phyloP scores from a whole-genome alignment of 1,140 invertebrate genomes.

The Mercenaria mercenaria region DNA sequence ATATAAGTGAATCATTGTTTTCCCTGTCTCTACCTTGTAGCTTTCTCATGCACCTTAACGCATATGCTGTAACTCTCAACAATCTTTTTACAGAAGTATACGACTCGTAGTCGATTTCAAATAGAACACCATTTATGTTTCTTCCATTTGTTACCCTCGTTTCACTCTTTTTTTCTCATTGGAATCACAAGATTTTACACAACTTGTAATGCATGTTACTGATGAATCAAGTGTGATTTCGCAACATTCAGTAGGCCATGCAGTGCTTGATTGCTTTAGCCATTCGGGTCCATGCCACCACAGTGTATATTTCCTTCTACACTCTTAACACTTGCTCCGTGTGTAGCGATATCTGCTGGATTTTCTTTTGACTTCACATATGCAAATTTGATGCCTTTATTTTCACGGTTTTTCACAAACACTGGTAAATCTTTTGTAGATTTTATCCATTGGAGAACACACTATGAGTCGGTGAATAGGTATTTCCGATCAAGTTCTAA shows the following conservation, averaged over 20 bases:
- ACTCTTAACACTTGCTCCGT: background rate
- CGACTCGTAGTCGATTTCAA: background rate
- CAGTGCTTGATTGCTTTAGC: background rate
- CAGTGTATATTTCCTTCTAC: background rate
- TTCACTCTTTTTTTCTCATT: background rate
- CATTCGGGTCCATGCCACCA: slow-evolving; percentile 29
- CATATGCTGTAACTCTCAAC: background rate
- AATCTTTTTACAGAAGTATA: background rate
- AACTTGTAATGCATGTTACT: background rate
- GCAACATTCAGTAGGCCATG: background rate
- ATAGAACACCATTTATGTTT: background rate
- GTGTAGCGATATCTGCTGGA: slow-evolving; percentile 24
- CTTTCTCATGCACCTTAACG: background rate
- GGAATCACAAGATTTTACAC: background rate
- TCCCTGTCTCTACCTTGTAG: background rate
- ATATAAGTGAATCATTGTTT: background rate
- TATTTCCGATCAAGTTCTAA: no score
- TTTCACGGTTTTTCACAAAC: no score
- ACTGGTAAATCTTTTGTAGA: no score
- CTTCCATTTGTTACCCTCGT: background rate
- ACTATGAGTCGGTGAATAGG: no score
- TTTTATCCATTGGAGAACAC: no score
- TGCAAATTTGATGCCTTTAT: background rate
- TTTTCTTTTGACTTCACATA: slow-evolving; percentile 28
- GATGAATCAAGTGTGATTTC: no score